These are phyloP conservation scores for Synanthedon vespiformis DNA, from an alignment of 2,888 invertebrate species.

Conservation along the genomic window DNA sequence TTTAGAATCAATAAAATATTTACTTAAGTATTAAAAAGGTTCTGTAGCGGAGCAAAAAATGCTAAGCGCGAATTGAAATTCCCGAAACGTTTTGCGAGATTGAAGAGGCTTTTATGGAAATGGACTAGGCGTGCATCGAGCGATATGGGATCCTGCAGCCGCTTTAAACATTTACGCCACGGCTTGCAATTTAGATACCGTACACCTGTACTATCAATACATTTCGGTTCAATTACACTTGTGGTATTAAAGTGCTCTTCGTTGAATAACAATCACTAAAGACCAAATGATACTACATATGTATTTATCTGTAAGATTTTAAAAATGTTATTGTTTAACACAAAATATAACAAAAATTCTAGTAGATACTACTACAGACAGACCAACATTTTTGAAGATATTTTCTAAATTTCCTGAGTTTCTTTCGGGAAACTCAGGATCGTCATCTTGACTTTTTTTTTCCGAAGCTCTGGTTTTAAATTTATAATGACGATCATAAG, in stretches of 20 bases:
- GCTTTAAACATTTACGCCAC: conserved; percentile 59
- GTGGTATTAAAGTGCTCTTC: neutral
- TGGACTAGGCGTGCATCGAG: conserved; percentile 55
- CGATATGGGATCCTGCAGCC: conserved; percentile 26
- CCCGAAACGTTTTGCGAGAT: conserved; percentile 65
- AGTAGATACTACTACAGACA: too few relatives aligned
- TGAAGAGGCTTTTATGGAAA: conserved; percentile 71
- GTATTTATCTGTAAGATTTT: too few relatives aligned
- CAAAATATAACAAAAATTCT: too few relatives aligned
- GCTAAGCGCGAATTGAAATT: conserved; percentile 66
- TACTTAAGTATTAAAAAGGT: conserved; percentile 17
- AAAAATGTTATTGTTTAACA: too few relatives aligned
- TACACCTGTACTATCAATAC: conserved; percentile 18
- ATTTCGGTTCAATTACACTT: neutral
- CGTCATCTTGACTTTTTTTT: too few relatives aligned
- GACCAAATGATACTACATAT: too few relatives aligned
- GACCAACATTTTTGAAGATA: too few relatives aligned
- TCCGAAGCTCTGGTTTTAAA: too few relatives aligned
- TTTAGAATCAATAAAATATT: conserved; percentile 12
- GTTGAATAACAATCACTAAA: too few relatives aligned
- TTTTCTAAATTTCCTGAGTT: too few relatives aligned
- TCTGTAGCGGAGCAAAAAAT: conserved; percentile 27
- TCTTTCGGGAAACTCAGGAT: too few relatives aligned
- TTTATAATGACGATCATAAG: too few relatives aligned
- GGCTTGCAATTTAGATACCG: conserved; percentile 46